Percentiles rank a stretch among this genome's conserved stretches.
These are phyloP conservation scores for Bergia puertoricense DNA, from an alignment of 92 coral and sea anemone genomes.

Conservation along the genomic window DNA sequence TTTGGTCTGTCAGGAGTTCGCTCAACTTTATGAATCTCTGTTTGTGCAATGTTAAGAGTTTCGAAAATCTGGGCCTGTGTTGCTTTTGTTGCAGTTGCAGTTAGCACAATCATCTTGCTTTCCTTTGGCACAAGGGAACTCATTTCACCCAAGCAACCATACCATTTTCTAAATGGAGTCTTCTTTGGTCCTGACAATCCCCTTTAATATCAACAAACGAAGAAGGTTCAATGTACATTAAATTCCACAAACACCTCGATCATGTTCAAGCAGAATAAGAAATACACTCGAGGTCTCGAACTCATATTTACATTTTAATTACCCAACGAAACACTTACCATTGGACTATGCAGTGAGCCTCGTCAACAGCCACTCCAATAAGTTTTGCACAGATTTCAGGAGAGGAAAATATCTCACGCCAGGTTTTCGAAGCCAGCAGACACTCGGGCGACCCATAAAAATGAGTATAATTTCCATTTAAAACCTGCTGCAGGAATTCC, in stretches of 20 bases:
- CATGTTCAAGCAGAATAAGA: neutral
- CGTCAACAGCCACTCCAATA: constrained; percentile 61
- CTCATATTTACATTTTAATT: no score
- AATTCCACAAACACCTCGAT: neutral
- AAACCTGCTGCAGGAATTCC: constrained; percentile 49
- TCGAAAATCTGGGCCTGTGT: constrained; percentile 64
- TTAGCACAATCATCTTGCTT: constrained; percentile 54
- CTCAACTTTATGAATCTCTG: constrained; percentile 49
- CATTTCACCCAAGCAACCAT: constrained; percentile 66
- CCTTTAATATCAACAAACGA: constrained; percentile 9
- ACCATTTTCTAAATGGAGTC: constrained; percentile 64
- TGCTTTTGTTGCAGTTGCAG: constrained; percentile 64
- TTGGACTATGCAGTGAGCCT: constrained; percentile 74
- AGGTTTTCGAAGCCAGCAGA: constrained; percentile 58
- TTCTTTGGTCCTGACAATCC: constrained; percentile 4
- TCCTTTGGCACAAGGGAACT: constrained; percentile 53
- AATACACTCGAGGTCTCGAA: neutral
- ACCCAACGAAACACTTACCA: constrained; percentile 58
- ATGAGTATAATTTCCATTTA: constrained; percentile 53
- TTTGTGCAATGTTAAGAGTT: constrained; percentile 45
- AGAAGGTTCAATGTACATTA: neutral
- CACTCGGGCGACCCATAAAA: constrained; percentile 66
- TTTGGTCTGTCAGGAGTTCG: constrained; percentile 63
- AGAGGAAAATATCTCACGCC: constrained; percentile 53
- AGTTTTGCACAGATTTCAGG: constrained; percentile 46